Evolutionary conservation across 2,888 invertebrate species (phyloP).

Genomic region (Drosophila emarginata): DNA sequence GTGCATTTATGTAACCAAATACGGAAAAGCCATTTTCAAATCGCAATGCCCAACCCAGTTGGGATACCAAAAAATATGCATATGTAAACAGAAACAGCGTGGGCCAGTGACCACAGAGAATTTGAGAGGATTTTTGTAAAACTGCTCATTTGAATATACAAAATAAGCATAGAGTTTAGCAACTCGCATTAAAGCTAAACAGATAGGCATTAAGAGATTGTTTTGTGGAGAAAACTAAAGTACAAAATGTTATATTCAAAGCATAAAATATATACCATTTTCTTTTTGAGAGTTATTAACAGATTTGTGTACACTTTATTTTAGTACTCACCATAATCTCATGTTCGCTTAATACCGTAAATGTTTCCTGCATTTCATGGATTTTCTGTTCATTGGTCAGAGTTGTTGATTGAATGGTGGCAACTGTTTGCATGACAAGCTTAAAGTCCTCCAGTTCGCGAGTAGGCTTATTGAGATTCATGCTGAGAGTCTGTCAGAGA

Average conservation of each 20-base stretch:
- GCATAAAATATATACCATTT: too few relatives aligned
- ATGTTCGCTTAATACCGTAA: slow-evolving; percentile 89
- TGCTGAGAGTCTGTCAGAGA: slow-evolving; percentile 83
- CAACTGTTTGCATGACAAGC: slow-evolving; percentile 91
- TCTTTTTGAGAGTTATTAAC: neutral
- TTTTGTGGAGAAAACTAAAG: slow-evolving; percentile 6
- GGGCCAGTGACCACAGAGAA: slow-evolving; percentile 44
- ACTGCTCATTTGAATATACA: slow-evolving; percentile 79
- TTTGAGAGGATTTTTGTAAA: slow-evolving; percentile 71
- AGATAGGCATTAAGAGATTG: slow-evolving; percentile 22
- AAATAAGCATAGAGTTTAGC: slow-evolving; percentile 61
- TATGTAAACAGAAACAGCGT: slow-evolving; percentile 61
- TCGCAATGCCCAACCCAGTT: slow-evolving; percentile 43
- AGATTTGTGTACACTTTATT: neutral
- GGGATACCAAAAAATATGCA: slow-evolving; percentile 67
- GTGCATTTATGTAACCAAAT: slow-evolving; percentile 63
- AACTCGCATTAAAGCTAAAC: slow-evolving; percentile 50
- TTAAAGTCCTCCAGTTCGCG: slow-evolving; percentile 92
- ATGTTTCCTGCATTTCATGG: slow-evolving; percentile 89
- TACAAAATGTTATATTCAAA: neutral
- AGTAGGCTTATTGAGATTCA: slow-evolving; percentile 89
- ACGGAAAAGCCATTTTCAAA: slow-evolving; percentile 68
- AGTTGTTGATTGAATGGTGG: slow-evolving; percentile 88
- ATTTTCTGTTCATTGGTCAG: slow-evolving; percentile 91
- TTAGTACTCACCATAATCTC: slow-evolving; percentile 85